These are phyloP conservation scores for Diorhabda elongata DNA, from an alignment of 1,140 invertebrate genomes.

Conservation along the genomic window DNA sequence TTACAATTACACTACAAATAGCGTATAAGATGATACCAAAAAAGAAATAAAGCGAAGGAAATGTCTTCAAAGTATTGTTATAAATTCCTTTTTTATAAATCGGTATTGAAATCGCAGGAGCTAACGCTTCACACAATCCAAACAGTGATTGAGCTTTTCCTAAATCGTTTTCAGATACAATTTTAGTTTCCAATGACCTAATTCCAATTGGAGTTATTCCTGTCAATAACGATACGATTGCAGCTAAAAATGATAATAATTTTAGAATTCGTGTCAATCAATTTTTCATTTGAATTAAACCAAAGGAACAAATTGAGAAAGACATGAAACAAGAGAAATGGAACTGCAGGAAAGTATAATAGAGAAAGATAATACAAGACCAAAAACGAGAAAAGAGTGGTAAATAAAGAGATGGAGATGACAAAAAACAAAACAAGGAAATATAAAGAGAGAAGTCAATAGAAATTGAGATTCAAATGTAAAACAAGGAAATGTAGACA, in stretches of 20 bases:
- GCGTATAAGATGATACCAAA: conserved; percentile 44
- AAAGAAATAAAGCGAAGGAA: conserved; percentile 50
- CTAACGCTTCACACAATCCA: conserved; percentile 52
- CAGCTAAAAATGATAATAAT: conserved; percentile 29
- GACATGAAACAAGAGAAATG: too few relatives aligned
- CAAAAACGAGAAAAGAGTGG: too few relatives aligned
- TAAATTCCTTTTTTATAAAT: conserved; percentile 51
- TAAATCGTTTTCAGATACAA: conserved; percentile 52
- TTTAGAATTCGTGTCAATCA: background rate
- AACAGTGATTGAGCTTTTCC: conserved; percentile 57
- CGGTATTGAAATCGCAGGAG: conserved; percentile 49
- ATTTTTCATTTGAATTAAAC: too few relatives aligned
- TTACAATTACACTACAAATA: conserved; percentile 19
- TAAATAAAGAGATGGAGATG: too few relatives aligned
- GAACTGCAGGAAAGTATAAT: too few relatives aligned
- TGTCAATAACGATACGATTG: conserved; percentile 53
- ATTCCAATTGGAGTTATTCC: conserved; percentile 52
- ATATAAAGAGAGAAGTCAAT: too few relatives aligned
- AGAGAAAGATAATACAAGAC: too few relatives aligned
- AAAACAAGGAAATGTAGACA: too few relatives aligned
- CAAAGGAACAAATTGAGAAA: too few relatives aligned
- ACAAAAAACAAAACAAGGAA: too few relatives aligned
- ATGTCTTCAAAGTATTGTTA: conserved; percentile 43
- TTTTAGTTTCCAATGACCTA: conserved; percentile 56
- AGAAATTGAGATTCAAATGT: too few relatives aligned